Base-by-base conservation (phyloP, 2,888 invertebrate genomes). In the Clivina fossor region DNA sequence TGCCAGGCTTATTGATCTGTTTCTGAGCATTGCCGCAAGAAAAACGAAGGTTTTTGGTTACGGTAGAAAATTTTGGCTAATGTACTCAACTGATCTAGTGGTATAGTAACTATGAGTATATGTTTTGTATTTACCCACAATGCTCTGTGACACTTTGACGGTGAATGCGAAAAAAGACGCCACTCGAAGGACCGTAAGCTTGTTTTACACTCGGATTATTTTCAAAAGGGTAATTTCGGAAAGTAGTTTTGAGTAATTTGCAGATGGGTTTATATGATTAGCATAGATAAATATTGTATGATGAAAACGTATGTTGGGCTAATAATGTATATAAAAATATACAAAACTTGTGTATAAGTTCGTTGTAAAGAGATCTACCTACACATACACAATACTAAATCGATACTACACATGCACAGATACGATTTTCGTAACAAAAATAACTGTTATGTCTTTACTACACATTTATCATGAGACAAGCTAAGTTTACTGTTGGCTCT, bases 121-220 rank as follows among this genome's bases (percentile, higher is more conserved):
- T 49, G 49, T 49, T 48, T 49, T 49, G 37, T 32, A 19, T n/a
- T 24, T 38, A 32, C 16, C 30, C 28, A 30, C 20, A 50, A 22
- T 28, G 40, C 50, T 32, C 50, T 18, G 13, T 50, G 50, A 50
- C 50, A 50, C 41, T 49, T 49, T 11, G 32, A 32, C 41, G 41
- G 32, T 16, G 30, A 22, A 4, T 13, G 4, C 19, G 38, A 19
- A 22, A n/a, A 26, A 8, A 13, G 33, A 35, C 22, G 24, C n/a
- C 8, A 22, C 24, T 38, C 18, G 49, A 28, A 30, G 50, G 41
- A 33, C 15, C 11, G 18, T 50, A 41, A 50, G 50, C 50, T 28
- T 41, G 40, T 50, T 50, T 50, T 41, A 50, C 28, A 35, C 40
- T 20, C 35, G 40, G 50, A 16, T 20, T 13, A 9, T 22, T 32